These are phyloP conservation scores for Trileptium ribeirensis DNA, from an alignment of 2,888 invertebrate species.

Conservation along the genomic window DNA sequence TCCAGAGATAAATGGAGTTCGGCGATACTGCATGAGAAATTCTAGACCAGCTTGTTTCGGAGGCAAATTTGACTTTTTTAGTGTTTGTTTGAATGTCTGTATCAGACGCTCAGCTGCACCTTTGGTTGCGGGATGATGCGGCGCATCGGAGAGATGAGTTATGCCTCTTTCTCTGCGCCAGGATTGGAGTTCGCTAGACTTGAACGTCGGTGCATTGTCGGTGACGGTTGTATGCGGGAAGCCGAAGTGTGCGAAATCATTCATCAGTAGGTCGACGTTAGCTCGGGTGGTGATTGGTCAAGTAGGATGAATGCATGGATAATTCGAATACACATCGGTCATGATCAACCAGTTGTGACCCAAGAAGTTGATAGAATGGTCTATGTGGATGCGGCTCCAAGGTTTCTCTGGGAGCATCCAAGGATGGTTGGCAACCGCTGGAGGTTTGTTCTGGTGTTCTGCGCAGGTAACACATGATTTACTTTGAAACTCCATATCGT, in stretches of 20 bases:
- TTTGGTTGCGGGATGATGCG: neutral
- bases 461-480: neutral
- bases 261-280: neutral
- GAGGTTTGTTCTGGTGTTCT: neutral
- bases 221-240: neutral
- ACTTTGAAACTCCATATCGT: neutral
- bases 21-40: too few relatives aligned
- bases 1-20: too few relatives aligned
- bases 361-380: neutral
- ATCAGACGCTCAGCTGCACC: neutral
- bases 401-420: neutral
- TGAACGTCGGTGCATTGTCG: conserved; percentile 1
- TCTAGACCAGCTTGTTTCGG: too few relatives aligned
- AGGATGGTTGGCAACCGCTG: neutral
- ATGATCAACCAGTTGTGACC: neutral
- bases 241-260: neutral
- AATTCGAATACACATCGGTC: neutral
- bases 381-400: neutral
- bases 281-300: neutral
- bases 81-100: conserved; percentile 9
- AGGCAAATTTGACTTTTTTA: too few relatives aligned
- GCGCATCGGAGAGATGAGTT: neutral
- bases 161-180: neutral
- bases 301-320: neutral
- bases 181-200: neutral